Conservation (phyloP, 2,888 invertebrate species). For the Eurois occulta region DNA sequence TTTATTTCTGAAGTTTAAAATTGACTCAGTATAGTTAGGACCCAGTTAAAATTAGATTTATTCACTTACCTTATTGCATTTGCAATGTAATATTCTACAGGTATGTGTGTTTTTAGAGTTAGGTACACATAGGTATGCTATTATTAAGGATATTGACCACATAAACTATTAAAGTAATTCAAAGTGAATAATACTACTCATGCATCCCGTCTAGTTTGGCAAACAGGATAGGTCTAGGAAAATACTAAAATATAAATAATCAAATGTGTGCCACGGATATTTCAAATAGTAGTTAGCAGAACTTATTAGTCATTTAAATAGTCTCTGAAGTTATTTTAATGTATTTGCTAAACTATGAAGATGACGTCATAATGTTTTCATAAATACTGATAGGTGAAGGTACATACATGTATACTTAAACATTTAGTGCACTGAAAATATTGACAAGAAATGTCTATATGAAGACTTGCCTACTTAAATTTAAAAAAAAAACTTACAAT, state of each 20-base stretch:
- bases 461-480: not conserved
- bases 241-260: constrained; percentile 36
- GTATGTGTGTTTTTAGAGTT: not conserved
- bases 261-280: not conserved
- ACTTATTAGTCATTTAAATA: not conserved
- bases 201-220: constrained; percentile 27
- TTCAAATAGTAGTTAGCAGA: not conserved
- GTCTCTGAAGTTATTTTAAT: not conserved
- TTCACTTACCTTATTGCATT: not conserved
- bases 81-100: not conserved
- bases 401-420: not conserved
- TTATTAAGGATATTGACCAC: constrained; percentile 30
- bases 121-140: not conserved
- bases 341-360: not conserved
- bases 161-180: constrained; percentile 19
- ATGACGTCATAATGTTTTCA: not conserved
- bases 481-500: not conserved
- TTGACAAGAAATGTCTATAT: not conserved
- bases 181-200: not conserved
- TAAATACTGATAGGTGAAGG: not conserved
- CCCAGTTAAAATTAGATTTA: not conserved
- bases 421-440: not conserved
- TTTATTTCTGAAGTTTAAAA: not conserved
- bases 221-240: constrained; percentile 42
- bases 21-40: not conserved